These are phyloP conservation scores for Hyposoter dolosus DNA, from an alignment of 2,888 invertebrate genomes.

Conservation along the genomic window DNA sequence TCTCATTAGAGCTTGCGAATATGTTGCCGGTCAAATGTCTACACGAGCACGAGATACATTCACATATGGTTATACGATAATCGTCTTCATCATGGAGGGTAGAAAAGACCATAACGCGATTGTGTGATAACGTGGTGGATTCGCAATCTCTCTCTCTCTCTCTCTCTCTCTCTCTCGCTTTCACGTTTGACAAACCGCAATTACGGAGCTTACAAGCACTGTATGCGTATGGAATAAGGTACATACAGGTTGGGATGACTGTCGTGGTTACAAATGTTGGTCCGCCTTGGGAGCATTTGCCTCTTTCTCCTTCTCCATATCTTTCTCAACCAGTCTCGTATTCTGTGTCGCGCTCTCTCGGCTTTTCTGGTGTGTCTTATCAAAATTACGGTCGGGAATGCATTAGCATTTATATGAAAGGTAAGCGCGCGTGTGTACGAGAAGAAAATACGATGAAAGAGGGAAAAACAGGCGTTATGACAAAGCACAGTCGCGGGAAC, in stretches of 20 bases:
- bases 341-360: background rate
- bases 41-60: background rate
- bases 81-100: slow-evolving; percentile 31
- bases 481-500: slow-evolving; percentile 39
- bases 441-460: slow-evolving; percentile 39
- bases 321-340: background rate
- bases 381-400: slow-evolving; percentile 64
- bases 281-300: slow-evolving; percentile 22
- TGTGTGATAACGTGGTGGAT: slow-evolving; percentile 43
- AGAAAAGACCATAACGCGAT: slow-evolving; percentile 52
- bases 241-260: slow-evolving; percentile 28
- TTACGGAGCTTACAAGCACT: slow-evolving; percentile 54
- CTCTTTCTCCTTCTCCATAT: background rate
- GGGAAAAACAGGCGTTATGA: slow-evolving; percentile 41
- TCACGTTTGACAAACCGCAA: slow-evolving; percentile 62
- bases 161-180: slow-evolving; percentile 18
- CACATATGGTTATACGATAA: slow-evolving; percentile 42
- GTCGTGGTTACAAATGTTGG: slow-evolving; percentile 50
- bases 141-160: slow-evolving; percentile 30
- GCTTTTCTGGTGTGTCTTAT: slow-evolving; percentile 53
- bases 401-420: slow-evolving; percentile 69
- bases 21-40: slow-evolving; percentile 2
- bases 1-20: background rate
- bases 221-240: slow-evolving; percentile 8
- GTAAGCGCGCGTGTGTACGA: slow-evolving; percentile 3